Percentiles rank a stretch among this genome's conserved stretches.
Conservation (phyloP, 1,140 invertebrate genomes). For the Trissolcus basalis region DNA sequence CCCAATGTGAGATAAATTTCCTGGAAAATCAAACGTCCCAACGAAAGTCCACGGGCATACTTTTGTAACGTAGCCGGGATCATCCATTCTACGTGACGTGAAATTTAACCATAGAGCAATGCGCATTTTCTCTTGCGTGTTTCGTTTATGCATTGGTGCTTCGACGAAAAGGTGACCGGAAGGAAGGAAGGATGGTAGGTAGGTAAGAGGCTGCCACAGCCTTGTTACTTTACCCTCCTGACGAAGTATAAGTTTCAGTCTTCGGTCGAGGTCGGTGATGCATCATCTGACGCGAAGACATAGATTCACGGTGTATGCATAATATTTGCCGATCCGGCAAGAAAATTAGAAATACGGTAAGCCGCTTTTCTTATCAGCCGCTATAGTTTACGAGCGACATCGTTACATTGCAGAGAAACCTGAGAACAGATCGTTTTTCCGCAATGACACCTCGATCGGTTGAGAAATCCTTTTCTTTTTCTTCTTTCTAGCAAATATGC, state of each 20-base stretch:
- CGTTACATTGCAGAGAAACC: constrained; percentile 41
- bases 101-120: constrained; percentile 57
- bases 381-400: constrained; percentile 66
- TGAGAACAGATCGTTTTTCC: constrained; percentile 23
- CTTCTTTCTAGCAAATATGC: no score
- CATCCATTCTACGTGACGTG: constrained; percentile 56
- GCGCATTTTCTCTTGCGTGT: constrained; percentile 39
- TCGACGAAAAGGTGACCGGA: constrained; percentile 53
- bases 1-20: constrained; percentile 51
- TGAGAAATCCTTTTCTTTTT: no score
- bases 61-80: constrained; percentile 52
- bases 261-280: constrained; percentile 71
- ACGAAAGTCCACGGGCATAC: constrained; percentile 46
- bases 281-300: constrained; percentile 68
- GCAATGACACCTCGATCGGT: constrained; percentile 32
- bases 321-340: constrained; percentile 72
- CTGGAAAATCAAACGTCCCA: constrained; percentile 56
- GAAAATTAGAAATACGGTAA: constrained; percentile 73
- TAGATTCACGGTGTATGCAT: constrained; percentile 73
- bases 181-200: constrained; percentile 33
- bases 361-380: constrained; percentile 71
- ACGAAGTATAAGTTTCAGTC: constrained; percentile 67
- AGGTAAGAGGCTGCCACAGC: constrained; percentile 10
- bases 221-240: constrained; percentile 51
- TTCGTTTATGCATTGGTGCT: constrained; percentile 59